Base-by-base conservation (phyloP, 2,113 vertebrate genomes). In the Phalacrocorax carbo region DNA sequence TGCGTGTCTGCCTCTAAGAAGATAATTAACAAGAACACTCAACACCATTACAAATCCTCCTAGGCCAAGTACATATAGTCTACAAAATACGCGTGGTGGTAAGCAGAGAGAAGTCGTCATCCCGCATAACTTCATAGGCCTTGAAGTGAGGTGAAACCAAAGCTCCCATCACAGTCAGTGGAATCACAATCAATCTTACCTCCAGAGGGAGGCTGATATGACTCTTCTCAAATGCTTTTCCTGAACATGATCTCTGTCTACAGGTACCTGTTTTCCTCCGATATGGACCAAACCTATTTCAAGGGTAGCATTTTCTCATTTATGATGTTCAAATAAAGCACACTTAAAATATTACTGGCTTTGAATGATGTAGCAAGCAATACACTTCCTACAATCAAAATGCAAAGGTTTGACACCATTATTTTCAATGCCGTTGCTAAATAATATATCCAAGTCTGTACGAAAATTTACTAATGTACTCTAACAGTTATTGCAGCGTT, bases 61-160 rank as follows among this genome's bases (percentile, higher is more conserved):
- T 57, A n/a, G 32, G 40, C 10, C 40, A 48, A 73, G 49, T 11
- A 73, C 30, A 27, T 1, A 4, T 8, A 32, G 61, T 38, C 49
- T 49, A 3, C 6, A n/a, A 68, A 38, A 40, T 23, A 42, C 0
- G 0, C 81, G 58, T 11, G 27, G 48, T 32, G 19, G 21, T 15
- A 42, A 72, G 64, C 17, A 65, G 71, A 55, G 11, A 58, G 42
- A 82, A 70, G 32, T 51, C 62, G 32, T 51, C 66, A 55, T 16
- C 13, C 22, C 73, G 57, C 1, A 3, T 9, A 54, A 85, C 26
- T 48, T 55, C 38, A 51, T 7, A 25, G 19, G 19, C n/a, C 57
- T 72, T 34, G 9, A 65, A 73, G n/a, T 7, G 10, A 76, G 29
- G 20, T 8, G 3, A 69, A 90, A 60, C 40, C 2, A 2, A 82